Evolutionary conservation across 1,140 invertebrate genomes (phyloP), one percentile per base, ranked within the genome.

Genomic region (Caenorhabditis tropicalis): DNA sequence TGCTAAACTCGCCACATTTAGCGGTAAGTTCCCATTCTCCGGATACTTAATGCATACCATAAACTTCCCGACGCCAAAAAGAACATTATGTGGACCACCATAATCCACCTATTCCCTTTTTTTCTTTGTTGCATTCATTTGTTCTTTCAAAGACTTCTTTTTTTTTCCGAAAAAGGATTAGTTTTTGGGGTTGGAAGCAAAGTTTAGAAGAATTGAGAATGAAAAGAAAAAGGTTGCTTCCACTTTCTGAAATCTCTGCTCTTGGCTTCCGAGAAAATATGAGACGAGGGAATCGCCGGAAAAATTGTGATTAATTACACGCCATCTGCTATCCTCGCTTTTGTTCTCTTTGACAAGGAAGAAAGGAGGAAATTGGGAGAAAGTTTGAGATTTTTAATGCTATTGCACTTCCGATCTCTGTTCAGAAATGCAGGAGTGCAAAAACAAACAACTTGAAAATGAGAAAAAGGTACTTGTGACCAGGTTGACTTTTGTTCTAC

Each of bases 1-100:
- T 33, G 31, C 24, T 82, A 80, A 65, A 85, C 53, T 92, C 94
- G 91, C 91, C 85, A 86, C 87, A 51, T 94, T 95, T 88, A 95
- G 94, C 93, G 15, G 83, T 84, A 48, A 56, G 83, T 84, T 79
- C 5, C 16, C 16, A 6, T 21, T 19, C 31, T 24, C 58, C 29
- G 15, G 53, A 56, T 27, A 9, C 53, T n/a, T 31, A n/a, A 74
- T 74, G 65, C 65, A 74, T 74, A 43, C 21, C 36, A 74, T 74
- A 74, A 74, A 74, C 65, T 39, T 36, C 2, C n/a, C 15, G 24
- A 43, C 10, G 27, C 29, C 27, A 33, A 65, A 56, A 36, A 65
- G 58, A 65, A 65, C 58, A 65, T 65, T 65, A 65, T 65, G 58
- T n/a, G 58, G 58, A 33, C 58, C 58, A 33, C 58, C 31, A 65